phyloP scores from a whole-genome alignment of 2,797 vertebrate genomes.

The Trachurus trachurus region DNA sequence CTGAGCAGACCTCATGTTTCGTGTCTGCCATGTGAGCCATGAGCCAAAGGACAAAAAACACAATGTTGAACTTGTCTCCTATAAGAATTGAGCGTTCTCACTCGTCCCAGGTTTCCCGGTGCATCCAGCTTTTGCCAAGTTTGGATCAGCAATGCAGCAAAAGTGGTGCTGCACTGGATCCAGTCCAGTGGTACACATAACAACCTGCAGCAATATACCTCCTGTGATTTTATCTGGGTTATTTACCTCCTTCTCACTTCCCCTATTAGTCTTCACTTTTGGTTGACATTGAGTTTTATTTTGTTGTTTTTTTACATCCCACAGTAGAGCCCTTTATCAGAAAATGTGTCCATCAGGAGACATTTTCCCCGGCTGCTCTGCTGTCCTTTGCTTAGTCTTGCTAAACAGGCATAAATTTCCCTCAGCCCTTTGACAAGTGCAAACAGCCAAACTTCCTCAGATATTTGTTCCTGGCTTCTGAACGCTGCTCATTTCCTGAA shows the following conservation, averaged over 20 bases:
- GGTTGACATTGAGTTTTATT: conserved; percentile 3
- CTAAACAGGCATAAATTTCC: background rate
- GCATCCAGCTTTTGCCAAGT: conserved; percentile 21
- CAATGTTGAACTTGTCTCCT: background rate
- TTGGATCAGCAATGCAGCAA: conserved; percentile 67
- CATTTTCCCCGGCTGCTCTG: background rate
- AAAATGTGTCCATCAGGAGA: background rate
- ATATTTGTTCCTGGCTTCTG: conserved; percentile 12
- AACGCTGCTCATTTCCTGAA: background rate
- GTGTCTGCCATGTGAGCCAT: background rate
- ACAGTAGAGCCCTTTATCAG: conserved; percentile 11
- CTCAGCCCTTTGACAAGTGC: conserved; percentile 3
- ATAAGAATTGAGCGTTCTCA: background rate
- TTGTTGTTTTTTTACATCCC: background rate
- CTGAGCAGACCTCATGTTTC: background rate
- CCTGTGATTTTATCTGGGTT: conserved; percentile 32
- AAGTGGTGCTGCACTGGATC: conserved; percentile 54
- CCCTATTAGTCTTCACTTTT: conserved; percentile 21
- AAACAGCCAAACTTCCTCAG: conserved; percentile 9
- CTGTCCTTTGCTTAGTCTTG: conserved; percentile 13
- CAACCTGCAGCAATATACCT: conserved; percentile 38
- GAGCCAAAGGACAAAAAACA: conserved; percentile 14
- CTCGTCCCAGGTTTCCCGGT: conserved; percentile 1
- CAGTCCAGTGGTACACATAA: conserved; percentile 52
- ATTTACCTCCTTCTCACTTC: conserved; percentile 4